Conservation (phyloP, 2,797 vertebrate genomes). For the Eupleurogrammus muticus region DNA sequence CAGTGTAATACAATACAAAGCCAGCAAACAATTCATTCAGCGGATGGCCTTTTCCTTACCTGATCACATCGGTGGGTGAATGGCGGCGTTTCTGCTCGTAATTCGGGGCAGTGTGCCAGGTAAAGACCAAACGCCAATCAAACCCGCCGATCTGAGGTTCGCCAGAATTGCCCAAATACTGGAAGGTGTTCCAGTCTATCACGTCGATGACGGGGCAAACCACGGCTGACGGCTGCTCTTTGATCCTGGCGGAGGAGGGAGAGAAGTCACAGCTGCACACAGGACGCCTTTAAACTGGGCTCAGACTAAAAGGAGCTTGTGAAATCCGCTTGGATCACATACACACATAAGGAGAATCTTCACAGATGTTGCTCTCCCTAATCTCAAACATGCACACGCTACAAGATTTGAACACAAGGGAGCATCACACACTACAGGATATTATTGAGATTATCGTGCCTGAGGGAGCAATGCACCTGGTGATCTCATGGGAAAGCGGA, state of each 20-base stretch:
- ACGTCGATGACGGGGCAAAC: conserved; percentile 98
- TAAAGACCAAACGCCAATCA: conserved; percentile 97
- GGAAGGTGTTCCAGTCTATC: conserved; percentile 97
- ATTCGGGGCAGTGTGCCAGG: conserved; percentile 91
- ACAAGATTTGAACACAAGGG: too few species aligned
- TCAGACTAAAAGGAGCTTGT: too few species aligned
- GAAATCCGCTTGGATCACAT: too few species aligned
- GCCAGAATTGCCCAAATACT: conserved; percentile 93
- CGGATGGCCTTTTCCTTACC: conserved; percentile 75
- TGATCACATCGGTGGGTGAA: conserved; percentile 92
- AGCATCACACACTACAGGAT: too few species aligned
- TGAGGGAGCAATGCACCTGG: too few species aligned
- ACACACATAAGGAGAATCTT: too few species aligned
- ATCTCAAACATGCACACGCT: too few species aligned
- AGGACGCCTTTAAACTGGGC: too few species aligned
- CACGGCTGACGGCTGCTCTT: conserved; percentile 91
- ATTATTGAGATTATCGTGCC: too few species aligned
- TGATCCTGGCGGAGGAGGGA: conserved; percentile 84
- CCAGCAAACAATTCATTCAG: not conserved
- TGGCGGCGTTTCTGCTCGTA: conserved; percentile 87
- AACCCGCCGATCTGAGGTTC: conserved; percentile 98
- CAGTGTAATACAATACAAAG: not conserved
- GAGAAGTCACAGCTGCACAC: too few species aligned
- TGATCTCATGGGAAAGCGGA: too few species aligned
- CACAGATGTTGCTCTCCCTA: too few species aligned